Conservation (phyloP, 2,797 vertebrate species). For the Cuniculus paca region DNA sequence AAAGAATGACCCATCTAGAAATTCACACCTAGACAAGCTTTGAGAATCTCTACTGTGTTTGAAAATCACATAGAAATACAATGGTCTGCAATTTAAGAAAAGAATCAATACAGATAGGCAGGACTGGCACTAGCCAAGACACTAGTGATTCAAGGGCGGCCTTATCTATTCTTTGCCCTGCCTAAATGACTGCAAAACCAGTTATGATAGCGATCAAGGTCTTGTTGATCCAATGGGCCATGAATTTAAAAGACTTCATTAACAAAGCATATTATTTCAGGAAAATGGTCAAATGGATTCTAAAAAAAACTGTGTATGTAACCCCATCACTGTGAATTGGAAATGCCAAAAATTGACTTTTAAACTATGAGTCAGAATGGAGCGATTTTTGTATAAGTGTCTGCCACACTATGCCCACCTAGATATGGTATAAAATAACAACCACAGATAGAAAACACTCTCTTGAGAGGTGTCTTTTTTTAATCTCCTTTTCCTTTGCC, state of each 20-base stretch:
- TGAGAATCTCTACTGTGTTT: accelerated
- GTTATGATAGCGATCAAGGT: accelerated
- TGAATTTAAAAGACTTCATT: accelerated
- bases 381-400: not conserved
- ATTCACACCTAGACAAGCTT: accelerated
- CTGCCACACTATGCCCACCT: not conserved
- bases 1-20: not conserved
- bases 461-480: accelerated
- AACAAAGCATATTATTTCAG: accelerated
- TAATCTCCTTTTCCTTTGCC: too few species aligned
- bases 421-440: too few species aligned
- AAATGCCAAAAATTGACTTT: not conserved
- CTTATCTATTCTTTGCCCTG: not conserved
- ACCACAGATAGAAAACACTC: accelerated
- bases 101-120: not conserved
- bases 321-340: too few species aligned
- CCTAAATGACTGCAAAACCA: not conserved
- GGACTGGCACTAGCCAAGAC: not conserved
- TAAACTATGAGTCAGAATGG: accelerated
- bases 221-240: accelerated
- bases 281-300: not conserved
- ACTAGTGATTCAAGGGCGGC: accelerated
- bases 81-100: not conserved
- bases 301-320: too few species aligned
- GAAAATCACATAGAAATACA: not conserved